A percentile compares a stretch with the other conserved stretches of the same genome.
Evolutionary conservation across 2,888 invertebrate genomes (phyloP).

Genomic region (Catonia carolina): DNA sequence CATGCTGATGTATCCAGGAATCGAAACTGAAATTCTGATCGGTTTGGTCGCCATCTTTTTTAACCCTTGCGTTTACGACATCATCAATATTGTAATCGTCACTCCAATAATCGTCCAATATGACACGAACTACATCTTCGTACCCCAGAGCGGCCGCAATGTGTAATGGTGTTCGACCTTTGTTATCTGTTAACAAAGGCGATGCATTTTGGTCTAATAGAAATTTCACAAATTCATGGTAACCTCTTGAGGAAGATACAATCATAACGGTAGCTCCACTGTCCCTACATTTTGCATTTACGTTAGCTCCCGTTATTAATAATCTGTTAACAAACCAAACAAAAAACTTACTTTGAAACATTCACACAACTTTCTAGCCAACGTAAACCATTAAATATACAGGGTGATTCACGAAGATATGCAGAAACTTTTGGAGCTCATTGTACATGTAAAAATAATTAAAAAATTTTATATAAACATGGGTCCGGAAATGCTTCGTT

Average conservation of each 20-base stretch:
- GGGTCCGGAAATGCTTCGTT: too few relatives aligned
- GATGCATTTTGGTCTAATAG: slow-evolving; percentile 46
- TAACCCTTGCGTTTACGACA: not conserved
- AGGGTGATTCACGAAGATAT: too few relatives aligned
- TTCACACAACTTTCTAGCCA: too few relatives aligned
- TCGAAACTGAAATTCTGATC: slow-evolving; percentile 42
- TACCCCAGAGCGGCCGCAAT: slow-evolving; percentile 48
- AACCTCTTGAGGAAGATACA: slow-evolving; percentile 40
- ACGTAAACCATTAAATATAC: too few relatives aligned
- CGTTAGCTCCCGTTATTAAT: slow-evolving; percentile 40
- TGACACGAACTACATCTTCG: slow-evolving; percentile 31
- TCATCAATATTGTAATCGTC: slow-evolving; percentile 12
- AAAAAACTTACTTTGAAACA: too few relatives aligned
- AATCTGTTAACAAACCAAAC: too few relatives aligned
- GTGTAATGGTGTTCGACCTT: slow-evolving; percentile 48
- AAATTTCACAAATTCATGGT: slow-evolving; percentile 42
- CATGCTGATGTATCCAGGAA: slow-evolving; percentile 48
- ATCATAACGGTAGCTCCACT: slow-evolving; percentile 47
- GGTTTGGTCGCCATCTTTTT: not conserved
- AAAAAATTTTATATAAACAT: too few relatives aligned
- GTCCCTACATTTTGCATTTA: slow-evolving; percentile 48
- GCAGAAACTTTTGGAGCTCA: too few relatives aligned
- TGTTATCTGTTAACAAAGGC: slow-evolving; percentile 43
- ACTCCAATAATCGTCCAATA: slow-evolving; percentile 16
- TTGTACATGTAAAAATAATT: too few relatives aligned